Evolutionary conservation across 2,888 invertebrate genomes (phyloP), one percentile per base, ranked within the genome.

Genomic region (Minunthozetes semirufus): DNA sequence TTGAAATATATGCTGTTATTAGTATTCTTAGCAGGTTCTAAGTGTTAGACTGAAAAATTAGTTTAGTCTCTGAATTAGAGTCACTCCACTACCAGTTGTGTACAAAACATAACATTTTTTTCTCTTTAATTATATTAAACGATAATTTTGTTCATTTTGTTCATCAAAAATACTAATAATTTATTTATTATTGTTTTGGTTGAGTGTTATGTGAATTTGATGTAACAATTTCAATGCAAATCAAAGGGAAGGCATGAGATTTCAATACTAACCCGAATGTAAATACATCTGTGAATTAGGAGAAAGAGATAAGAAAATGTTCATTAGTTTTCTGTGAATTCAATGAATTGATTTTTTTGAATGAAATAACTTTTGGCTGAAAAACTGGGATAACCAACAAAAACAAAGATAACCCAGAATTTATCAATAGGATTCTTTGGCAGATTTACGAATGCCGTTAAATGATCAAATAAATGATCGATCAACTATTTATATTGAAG

Each of bases 221-320:
- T 46, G 22, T 46, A 1, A 5, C 19, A n/a, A 3, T 70, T 42
- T 15, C 15, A 33, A 70, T 59, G 22, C n/a, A 53, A 19, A 53
- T 5, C 4, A 53, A 8, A 5, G n/a, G n/a, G 4, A 15, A 50
- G 13, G n/a, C 50, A 50, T 19, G 13, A 70, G 11, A 9, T 25
- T 48, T 56, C n/a, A 50, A 72, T 72, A 53, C 75, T 71, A 38
- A 75, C 75, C 75, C 22, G 75, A 75, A 27, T 75, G 75, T n/a
- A 75, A 63, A 22, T 71, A 59, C 75, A 75, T 75, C 75, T 75
- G 71, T 56, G 46, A 25, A 15, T 11, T 2, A 27, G 25, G 29
- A 22, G 42, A 73, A 59, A 33, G 17, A 19, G 17, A 29, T 19
- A 50, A 46, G 42, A 33, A 53, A 73, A 72, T 33, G 5, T 70